These are phyloP conservation scores for Girardia tigrina DNA, from an alignment of 2,888 invertebrate species.

Conservation along the genomic window DNA sequence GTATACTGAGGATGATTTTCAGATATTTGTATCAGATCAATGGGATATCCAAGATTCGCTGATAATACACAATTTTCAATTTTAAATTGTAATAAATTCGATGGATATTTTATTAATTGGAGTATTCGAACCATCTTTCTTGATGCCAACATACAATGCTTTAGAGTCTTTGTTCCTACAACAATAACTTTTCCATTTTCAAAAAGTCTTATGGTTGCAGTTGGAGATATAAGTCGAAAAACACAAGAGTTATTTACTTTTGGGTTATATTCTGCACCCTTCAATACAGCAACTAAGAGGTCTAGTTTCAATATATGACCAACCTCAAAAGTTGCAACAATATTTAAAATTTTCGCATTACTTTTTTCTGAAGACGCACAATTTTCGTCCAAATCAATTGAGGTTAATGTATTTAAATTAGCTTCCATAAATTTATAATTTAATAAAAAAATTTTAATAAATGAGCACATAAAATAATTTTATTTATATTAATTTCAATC, in stretches of 20 bases:
- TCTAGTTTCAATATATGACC: not conserved
- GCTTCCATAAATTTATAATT: no score
- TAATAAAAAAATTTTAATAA: no score
- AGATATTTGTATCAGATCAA: not conserved
- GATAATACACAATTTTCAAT: not conserved
- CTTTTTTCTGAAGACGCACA: no score
- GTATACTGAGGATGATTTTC: not conserved
- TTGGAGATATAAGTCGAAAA: not conserved
- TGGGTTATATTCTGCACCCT: not conserved
- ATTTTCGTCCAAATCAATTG: no score
- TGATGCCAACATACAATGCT: not conserved
- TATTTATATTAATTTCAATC: no score
- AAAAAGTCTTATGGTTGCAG: not conserved
- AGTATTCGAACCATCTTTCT: conserved; percentile 1
- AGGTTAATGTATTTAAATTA: no score
- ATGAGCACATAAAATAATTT: no score
- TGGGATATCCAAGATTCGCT: not conserved
- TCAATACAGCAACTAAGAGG: not conserved
- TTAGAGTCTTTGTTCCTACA: not conserved
- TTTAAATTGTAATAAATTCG: not conserved
- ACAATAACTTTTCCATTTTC: not conserved
- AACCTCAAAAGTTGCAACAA: not conserved
- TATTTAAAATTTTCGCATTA: not conserved
- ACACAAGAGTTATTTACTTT: not conserved
- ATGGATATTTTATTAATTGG: not conserved